phyloP scores from a whole-genome alignment of 2,113 vertebrate genomes.

The Hirundichthys speculiger region DNA sequence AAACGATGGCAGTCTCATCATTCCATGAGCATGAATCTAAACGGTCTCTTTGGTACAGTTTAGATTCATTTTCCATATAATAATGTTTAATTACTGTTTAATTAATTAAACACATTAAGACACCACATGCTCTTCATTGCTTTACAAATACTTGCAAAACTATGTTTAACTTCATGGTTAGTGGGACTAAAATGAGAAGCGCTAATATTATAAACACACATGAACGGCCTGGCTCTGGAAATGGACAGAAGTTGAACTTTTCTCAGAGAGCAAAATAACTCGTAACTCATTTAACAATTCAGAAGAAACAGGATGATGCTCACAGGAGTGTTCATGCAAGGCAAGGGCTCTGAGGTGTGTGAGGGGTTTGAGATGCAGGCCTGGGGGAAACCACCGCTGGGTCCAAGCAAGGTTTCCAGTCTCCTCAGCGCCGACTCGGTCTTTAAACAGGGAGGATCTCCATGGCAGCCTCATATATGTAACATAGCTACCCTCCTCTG shows the following conservation, averaged over 20 bases:
- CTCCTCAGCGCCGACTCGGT: constrained; percentile 4
- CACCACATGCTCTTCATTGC: constrained; percentile 43
- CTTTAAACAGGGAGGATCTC: constrained; percentile 29
- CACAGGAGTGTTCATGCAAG: constrained; percentile 31
- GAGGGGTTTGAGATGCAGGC: constrained; percentile 16
- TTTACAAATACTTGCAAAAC: constrained; percentile 44
- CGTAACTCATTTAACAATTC: constrained; percentile 55
- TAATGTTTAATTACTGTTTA: constrained; percentile 54
- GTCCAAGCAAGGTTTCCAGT: constrained; percentile 7
- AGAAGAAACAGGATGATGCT: constrained; percentile 59
- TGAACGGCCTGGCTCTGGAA: constrained; percentile 13
- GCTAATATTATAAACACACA: not conserved
- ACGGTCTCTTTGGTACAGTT: constrained; percentile 13
- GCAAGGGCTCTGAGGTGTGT: constrained; percentile 8
- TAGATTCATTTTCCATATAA: constrained; percentile 11
- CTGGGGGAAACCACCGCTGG: constrained; percentile 23
- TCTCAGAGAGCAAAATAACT: constrained; percentile 30
- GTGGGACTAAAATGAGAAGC: constrained; percentile 13
- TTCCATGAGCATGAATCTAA: constrained; percentile 9
- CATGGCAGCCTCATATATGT: constrained; percentile 49
- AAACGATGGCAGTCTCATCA: constrained; percentile 29
- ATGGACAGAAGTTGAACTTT: constrained; percentile 21
- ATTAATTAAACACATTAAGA: constrained; percentile 54
- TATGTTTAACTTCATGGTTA: not conserved
- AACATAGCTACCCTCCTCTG: constrained; percentile 5